Evolutionary conservation across 2,113 vertebrate species (phyloP).

Genomic region (Sylvilagus bachmani): DNA sequence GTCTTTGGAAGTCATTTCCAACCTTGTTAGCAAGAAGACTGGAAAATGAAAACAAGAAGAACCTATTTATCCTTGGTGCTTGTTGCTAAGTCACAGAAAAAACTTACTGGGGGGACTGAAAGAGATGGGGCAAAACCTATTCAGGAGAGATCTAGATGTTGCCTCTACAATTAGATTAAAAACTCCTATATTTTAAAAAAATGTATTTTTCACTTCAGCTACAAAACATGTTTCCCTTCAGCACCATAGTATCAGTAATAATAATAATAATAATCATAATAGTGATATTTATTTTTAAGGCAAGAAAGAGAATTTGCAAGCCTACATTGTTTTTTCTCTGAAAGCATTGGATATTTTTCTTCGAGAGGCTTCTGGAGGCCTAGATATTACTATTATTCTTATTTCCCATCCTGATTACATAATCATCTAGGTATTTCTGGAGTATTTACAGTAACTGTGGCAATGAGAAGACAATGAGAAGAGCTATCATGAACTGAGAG

Average conservation of each 20-base stretch:
- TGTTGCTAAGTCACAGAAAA: constrained; percentile 24
- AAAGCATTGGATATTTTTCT: not conserved
- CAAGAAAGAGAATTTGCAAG: constrained; percentile 1
- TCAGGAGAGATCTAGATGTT: not conserved
- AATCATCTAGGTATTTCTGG: not conserved
- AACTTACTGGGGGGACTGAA: not conserved
- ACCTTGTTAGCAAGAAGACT: not conserved
- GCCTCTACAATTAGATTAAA: not conserved
- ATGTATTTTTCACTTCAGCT: not conserved
- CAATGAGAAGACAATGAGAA: not conserved
- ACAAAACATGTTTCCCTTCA: not conserved
- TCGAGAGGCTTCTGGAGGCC: not conserved
- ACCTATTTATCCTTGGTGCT: not conserved
- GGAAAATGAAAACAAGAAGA: not conserved
- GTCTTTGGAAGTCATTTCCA: not conserved
- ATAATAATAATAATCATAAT: not conserved
- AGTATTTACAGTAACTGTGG: not conserved
- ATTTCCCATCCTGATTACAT: not conserved
- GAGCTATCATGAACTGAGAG: not conserved
- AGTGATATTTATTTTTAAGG: constrained; percentile 39
- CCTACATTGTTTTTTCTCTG: not conserved
- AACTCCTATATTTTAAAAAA: not conserved
- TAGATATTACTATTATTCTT: not conserved
- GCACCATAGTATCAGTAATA: not conserved
- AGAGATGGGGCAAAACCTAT: not conserved